Evolutionary conservation across 1,140 invertebrate genomes (phyloP), one percentile per base, ranked within the genome.

Genomic region (Probaryconus sp.): DNA sequence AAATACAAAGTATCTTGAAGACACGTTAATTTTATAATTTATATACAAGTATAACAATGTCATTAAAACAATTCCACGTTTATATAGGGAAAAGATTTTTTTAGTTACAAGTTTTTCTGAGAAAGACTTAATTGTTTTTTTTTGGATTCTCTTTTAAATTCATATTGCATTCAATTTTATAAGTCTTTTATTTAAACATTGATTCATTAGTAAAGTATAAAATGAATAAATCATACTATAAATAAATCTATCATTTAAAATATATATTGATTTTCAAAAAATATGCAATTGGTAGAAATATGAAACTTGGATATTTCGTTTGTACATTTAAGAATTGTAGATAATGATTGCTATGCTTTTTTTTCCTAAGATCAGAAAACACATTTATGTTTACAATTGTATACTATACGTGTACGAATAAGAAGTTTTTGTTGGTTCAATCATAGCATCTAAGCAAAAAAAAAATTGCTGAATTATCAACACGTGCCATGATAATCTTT

Each of bases 271-370:
- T n/a, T 7, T 28, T 61, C 26, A 40, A 48, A 50, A 63, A 63
- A 63, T 50, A 63, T 20, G 48, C 31, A 2, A 5, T 51, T 16
- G 13, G 10, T 13, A 21, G 14, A 50, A 53, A 24, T 33, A 16
- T 10, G 28, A 45, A 63, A 50, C 21, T 24, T 45, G 14, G 11
- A 24, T 10, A n/a, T 35, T 30, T 40, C 28, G 2, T 35, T 60
- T 38, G 28, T 50, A 67, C 30, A 72, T 30, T 65, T 9, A 21
- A 7, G 6, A 38, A 26, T 16, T 53, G 28, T 53, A 24, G 47
- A 40, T 50, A n/a, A 71, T 53, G 67, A 61, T 50, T 60, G 63
- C 51, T n/a, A 11, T 64, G 16, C n/a, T n/a, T n/a, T n/a, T n/a
- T n/a, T n/a, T n/a, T n/a, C n/a, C 26, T 69, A 37, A 58, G 14